Conservation (phyloP, 30 jellyfish, hydroid and myxozoan genomes). For the Sanderia malayensis region DNA sequence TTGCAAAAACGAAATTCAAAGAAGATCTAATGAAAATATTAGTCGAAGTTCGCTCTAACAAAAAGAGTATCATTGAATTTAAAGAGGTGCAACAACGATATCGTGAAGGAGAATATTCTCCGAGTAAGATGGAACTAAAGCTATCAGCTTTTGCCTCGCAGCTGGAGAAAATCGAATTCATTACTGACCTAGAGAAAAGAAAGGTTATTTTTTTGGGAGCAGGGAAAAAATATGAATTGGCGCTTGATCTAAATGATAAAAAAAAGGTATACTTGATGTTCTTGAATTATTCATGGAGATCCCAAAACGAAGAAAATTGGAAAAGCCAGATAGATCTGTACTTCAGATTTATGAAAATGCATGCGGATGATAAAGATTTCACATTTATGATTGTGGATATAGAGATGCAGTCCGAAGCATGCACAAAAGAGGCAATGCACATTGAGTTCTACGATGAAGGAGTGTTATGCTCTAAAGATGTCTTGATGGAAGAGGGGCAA, state of each 20-base stretch:
- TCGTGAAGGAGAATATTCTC: constrained; percentile 26
- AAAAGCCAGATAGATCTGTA: constrained; percentile 30
- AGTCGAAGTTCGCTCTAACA: constrained; percentile 42
- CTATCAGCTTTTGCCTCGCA: constrained; percentile 1
- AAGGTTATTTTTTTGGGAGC: constrained; percentile 39
- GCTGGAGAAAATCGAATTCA: constrained; percentile 18
- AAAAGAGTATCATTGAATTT: constrained; percentile 8
- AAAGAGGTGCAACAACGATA: neutral
- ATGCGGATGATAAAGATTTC: constrained; percentile 10
- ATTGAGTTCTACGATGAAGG: constrained; percentile 54
- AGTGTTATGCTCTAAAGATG: constrained; percentile 50
- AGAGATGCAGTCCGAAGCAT: constrained; percentile 15
- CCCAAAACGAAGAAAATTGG: constrained; percentile 18
- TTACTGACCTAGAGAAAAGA: constrained; percentile 13
- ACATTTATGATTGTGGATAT: constrained; percentile 38
- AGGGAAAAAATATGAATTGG: constrained; percentile 28
- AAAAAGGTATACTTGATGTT: constrained; percentile 33
- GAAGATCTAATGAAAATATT: constrained; percentile 13
- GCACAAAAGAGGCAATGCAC: constrained; percentile 17
- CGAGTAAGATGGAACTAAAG: neutral
- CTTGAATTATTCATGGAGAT: constrained; percentile 4
- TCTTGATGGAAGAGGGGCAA: constrained; percentile 42
- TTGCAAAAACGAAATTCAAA: constrained; percentile 39
- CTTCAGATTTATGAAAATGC: constrained; percentile 18
- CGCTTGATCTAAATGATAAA: constrained; percentile 32